Base-by-base conservation (phyloP, 2,113 vertebrate genomes). In the Callaeas wilsoni region DNA sequence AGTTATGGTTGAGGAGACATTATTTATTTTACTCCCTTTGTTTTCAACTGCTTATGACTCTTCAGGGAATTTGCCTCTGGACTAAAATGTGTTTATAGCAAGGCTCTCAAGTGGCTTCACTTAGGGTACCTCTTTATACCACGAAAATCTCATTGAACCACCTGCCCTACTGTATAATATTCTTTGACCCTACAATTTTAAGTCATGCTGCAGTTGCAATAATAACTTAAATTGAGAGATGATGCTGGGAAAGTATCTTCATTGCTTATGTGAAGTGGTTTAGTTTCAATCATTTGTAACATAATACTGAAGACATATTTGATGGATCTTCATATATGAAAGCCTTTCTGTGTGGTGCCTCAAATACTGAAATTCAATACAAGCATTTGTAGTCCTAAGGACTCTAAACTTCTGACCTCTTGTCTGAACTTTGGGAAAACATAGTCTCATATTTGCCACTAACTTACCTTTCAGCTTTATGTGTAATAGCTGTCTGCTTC, bases 21-120 rank as follows among this genome's bases (percentile, higher is more conserved):
- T 95, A 55, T 89, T 95, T 89, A 56, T 69, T 94, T 90, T 88
- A 74, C 42, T 86, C 35, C 41, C 21, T 60, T 92, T 83, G 33
- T 55, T 73, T 89, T 93, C 26, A 73, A 77, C 46, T 46, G 17
- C 46, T 93, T 87, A 75, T 0, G 2, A 60, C 74, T 65, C 74
- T 90, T 90, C 26, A 57, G 83, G 79, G 79, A 69, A 83, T 64
- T 76, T 63, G 53, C n/a, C 67, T 91, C 20, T 83, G 57, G 19
- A 35, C 70, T 76, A 68, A 44, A 89, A 82, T 30, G 4, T 93
- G 44, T 79, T 87, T 82, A 60, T n/a, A 53, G 56, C 44, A 68
- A 78, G 37, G 22, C 16, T 62, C 39, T 85, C 65, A 69, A 56
- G 64, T 26, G 9, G 23, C 26, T 90, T 92, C 22, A 65, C 32